These are phyloP conservation scores for Acestrorhynchus altus DNA, from an alignment of 2,797 vertebrate species.

Conservation along the genomic window DNA sequence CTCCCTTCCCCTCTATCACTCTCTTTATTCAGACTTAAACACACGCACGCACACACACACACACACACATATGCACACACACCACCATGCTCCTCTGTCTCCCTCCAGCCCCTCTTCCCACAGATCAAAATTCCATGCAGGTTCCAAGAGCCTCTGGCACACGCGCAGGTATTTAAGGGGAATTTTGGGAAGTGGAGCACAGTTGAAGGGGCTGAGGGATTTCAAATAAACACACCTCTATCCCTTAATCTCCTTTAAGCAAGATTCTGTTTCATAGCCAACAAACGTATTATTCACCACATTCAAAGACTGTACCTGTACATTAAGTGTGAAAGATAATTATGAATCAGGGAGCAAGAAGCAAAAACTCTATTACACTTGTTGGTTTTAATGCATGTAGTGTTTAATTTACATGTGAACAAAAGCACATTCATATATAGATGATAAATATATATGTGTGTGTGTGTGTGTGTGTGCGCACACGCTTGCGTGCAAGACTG, in stretches of 20 bases:
- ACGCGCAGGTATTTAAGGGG: constrained; percentile 64
- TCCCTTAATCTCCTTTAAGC: constrained; percentile 77
- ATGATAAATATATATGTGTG: background rate
- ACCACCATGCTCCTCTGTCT: constrained; percentile 66
- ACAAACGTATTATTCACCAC: constrained; percentile 52
- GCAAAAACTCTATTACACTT: background rate
- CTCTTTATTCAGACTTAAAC: constrained; percentile 70
- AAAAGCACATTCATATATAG: background rate
- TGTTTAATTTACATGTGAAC: constrained; percentile 59
- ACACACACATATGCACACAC: constrained; percentile 75
- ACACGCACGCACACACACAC: constrained; percentile 74
- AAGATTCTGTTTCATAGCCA: constrained; percentile 74
- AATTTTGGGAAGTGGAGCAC: constrained; percentile 64
- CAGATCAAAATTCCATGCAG: constrained; percentile 72
- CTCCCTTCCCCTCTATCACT: constrained; percentile 33
- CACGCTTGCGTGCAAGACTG: constrained; percentile 54
- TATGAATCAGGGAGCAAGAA: background rate
- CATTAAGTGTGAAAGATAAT: constrained; percentile 14
- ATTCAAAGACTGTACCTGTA: constrained; percentile 37
- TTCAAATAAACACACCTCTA: constrained; percentile 81
- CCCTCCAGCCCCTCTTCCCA: constrained; percentile 55
- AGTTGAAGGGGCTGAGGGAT: constrained; percentile 71
- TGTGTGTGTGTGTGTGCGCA: constrained; percentile 10
- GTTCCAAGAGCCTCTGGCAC: constrained; percentile 67
- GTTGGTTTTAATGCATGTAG: constrained; percentile 19